phyloP scores from a whole-genome alignment of 2,888 invertebrate genomes.

The Brassicogethes aeneus region DNA sequence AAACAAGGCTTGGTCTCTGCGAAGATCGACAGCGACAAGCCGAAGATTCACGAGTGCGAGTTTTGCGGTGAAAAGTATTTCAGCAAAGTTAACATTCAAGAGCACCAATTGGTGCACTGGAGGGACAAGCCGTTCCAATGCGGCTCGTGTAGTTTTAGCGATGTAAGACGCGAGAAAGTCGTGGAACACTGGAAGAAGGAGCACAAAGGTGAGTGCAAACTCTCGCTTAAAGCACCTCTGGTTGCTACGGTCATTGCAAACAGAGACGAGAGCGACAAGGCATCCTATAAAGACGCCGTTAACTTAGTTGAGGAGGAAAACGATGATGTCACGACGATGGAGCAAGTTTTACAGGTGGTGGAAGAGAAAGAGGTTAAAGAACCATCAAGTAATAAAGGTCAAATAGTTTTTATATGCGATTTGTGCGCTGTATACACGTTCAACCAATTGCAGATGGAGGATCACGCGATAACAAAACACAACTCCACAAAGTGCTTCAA shows the following conservation, averaged over 20 bases:
- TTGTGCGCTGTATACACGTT: background rate
- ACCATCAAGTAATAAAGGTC: background rate
- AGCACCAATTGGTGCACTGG: slow-evolving; percentile 44
- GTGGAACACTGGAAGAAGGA: slow-evolving; percentile 26
- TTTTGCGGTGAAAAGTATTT: slow-evolving; percentile 19
- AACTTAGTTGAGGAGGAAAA: background rate
- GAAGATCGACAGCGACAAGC: slow-evolving; percentile 3
- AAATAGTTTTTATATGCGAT: background rate
- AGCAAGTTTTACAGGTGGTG: background rate
- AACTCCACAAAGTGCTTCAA: slow-evolving; percentile 14
- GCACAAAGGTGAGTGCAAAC: slow-evolving; percentile 12
- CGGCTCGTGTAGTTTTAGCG: slow-evolving; percentile 33
- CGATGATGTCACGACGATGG: background rate
- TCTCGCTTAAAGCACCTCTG: slow-evolving; percentile 15
- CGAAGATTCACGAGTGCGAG: slow-evolving; percentile 10
- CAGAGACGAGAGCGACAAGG: no score
- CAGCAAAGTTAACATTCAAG: slow-evolving; percentile 26
- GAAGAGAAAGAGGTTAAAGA: background rate
- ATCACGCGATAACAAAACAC: slow-evolving; percentile 5
- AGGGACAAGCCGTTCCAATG: slow-evolving; percentile 42
- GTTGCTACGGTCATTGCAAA: slow-evolving; percentile 11
- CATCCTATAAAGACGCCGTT: slow-evolving; percentile 7
- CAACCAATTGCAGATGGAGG: background rate
- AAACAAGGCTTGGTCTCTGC: slow-evolving; percentile 10
- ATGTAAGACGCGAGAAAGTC: slow-evolving; percentile 26